phyloP scores from a whole-genome alignment of 2,888 invertebrate species.

The Seira ritae region DNA sequence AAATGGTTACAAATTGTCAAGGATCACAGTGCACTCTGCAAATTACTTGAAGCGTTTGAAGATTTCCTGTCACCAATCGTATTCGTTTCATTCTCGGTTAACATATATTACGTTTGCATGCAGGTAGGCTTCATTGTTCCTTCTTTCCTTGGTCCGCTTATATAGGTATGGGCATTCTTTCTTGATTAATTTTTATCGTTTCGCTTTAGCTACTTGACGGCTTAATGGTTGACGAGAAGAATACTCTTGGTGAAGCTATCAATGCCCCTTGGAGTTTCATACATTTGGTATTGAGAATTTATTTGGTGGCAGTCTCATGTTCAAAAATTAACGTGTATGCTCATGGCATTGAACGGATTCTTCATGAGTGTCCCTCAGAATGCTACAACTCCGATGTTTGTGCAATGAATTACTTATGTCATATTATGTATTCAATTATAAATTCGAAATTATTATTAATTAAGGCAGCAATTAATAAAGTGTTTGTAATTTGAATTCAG shows the following conservation, averaged over 20 bases:
- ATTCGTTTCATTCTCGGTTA: conserved; percentile 53
- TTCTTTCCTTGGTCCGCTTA: no score
- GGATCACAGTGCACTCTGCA: conserved; percentile 53
- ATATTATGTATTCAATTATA: neutral
- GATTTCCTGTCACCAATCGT: conserved; percentile 51
- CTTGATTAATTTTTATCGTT: neutral
- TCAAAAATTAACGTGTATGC: conserved; percentile 51
- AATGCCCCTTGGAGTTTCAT: conserved; percentile 56
- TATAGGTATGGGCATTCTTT: neutral
- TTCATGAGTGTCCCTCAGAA: conserved; percentile 47
- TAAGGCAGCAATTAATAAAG: no score
- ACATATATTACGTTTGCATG: conserved; percentile 59
- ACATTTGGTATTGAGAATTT: conserved; percentile 51
- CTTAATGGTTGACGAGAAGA: neutral
- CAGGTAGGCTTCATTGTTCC: conserved; percentile 38
- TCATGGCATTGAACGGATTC: conserved; percentile 26
- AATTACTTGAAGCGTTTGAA: conserved; percentile 39
- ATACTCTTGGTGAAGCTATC: conserved; percentile 6
- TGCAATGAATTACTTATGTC: conserved; percentile 30
- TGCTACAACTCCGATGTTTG: conserved; percentile 51
- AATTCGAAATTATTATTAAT: neutral
- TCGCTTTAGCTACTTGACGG: neutral
- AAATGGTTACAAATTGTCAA: conserved; percentile 61
- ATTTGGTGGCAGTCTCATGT: conserved; percentile 32
- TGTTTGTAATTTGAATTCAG: conserved; percentile 20